phyloP scores from a whole-genome alignment of 2,888 invertebrate species.

The Erebia palarica region DNA sequence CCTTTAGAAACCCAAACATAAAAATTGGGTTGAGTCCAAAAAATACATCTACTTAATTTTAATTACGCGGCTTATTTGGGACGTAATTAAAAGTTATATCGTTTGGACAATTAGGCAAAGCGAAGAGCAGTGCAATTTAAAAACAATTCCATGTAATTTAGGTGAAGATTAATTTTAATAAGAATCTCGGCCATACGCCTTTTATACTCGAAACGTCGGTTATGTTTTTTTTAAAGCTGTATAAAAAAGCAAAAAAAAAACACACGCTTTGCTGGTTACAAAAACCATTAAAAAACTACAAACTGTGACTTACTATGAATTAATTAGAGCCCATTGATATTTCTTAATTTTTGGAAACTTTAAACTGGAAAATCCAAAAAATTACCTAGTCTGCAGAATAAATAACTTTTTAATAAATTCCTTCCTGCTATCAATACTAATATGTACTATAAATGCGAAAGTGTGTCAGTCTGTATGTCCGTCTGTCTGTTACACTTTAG shows the following conservation, averaged over 20 bases:
- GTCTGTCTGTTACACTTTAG: too few relatives aligned
- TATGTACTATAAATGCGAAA: too few relatives aligned
- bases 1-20: not conserved
- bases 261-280: not conserved
- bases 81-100: slow-evolving; percentile 5
- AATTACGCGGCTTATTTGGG: not conserved
- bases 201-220: slow-evolving; percentile 15
- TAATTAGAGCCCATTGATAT: too few relatives aligned
- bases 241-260: not conserved
- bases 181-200: slow-evolving; percentile 40
- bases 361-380: too few relatives aligned
- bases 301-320: too few relatives aligned
- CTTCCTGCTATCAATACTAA: too few relatives aligned
- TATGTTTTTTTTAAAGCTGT: too few relatives aligned
- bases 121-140: not conserved
- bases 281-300: not conserved
- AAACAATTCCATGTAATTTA: not conserved
- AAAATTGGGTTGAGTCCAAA: not conserved
- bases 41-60: not conserved
- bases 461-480: too few relatives aligned
- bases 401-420: too few relatives aligned
- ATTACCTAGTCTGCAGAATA: too few relatives aligned
- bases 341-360: too few relatives aligned
- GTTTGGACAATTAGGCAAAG: not conserved
- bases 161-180: slow-evolving; percentile 42